Percentiles rank a stretch among this genome's conserved stretches.
Evolutionary conservation across 2,888 invertebrate species (phyloP).

Genomic region (Tridacna gigas): DNA sequence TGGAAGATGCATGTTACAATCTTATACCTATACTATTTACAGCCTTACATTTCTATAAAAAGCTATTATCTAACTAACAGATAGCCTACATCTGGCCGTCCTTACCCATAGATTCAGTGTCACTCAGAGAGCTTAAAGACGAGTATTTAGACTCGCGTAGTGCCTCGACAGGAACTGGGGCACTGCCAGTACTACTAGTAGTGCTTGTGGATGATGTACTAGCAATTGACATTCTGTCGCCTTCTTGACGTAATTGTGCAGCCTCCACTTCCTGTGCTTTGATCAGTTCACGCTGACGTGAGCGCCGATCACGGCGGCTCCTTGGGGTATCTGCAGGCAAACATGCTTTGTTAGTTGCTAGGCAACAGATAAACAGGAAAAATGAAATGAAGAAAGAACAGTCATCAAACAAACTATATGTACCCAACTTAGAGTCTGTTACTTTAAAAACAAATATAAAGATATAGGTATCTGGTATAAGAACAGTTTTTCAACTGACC

Average conservation of each 20-base stretch:
- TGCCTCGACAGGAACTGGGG: slow-evolving; percentile 40
- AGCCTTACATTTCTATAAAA: no score
- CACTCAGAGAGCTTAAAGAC: slow-evolving; percentile 72
- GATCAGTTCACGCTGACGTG: slow-evolving; percentile 76
- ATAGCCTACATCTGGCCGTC: slow-evolving; percentile 21
- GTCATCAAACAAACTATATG: slow-evolving; percentile 5
- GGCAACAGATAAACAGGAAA: slow-evolving; percentile 34
- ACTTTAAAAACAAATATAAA: no score
- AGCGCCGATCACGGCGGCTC: slow-evolving; percentile 71
- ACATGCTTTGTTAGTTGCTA: slow-evolving; percentile 66
- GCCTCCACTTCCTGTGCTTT: slow-evolving; percentile 75
- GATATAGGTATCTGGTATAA: no score
- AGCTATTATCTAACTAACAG: not conserved
- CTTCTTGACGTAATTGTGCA: slow-evolving; percentile 50
- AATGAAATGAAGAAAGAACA: not conserved
- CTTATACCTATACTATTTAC: no score
- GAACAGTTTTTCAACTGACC: not conserved
- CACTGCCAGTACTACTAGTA: slow-evolving; percentile 66
- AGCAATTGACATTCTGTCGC: slow-evolving; percentile 71
- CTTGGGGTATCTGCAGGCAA: slow-evolving; percentile 71
- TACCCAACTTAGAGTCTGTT: not conserved
- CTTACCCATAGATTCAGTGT: slow-evolving; percentile 69
- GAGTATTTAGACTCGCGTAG: slow-evolving; percentile 65
- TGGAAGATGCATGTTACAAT: no score
- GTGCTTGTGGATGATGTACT: slow-evolving; percentile 74